A percentile compares a stretch with the other conserved stretches of the same genome.
phyloP scores from a whole-genome alignment of 2,113 vertebrate species.

The Myotis yumanensis region DNA sequence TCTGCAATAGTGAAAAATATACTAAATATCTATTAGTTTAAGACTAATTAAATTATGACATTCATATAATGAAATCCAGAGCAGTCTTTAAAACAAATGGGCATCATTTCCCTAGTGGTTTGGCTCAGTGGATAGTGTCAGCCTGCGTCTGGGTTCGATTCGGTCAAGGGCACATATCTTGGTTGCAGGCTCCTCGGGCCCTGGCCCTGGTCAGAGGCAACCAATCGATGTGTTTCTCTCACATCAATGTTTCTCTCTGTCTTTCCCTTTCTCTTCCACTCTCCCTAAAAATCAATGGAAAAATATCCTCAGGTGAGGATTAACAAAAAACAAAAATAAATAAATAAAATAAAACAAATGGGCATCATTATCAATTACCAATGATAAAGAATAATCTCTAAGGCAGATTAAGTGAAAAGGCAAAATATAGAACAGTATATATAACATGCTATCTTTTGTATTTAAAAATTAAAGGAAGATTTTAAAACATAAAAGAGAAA shows the following conservation, averaged over 20 bases:
- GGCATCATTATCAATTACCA: background rate
- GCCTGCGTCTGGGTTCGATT: no score
- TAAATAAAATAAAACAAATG: no score
- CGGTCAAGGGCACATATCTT: no score
- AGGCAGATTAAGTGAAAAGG: background rate
- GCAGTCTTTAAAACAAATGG: background rate
- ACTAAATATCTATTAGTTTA: background rate
- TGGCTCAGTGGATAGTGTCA: no score
- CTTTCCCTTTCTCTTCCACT: no score
- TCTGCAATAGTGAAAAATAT: background rate
- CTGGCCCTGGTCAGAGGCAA: no score
- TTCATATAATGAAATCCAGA: background rate
- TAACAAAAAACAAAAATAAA: no score
- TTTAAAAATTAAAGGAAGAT: background rate
- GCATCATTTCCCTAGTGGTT: background rate
- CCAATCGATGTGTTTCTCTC: no score
- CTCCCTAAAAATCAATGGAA: no score
- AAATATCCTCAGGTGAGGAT: no score
- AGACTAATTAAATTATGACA: background rate
- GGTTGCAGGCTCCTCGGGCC: no score
- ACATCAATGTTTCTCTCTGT: no score
- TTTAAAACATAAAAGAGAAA: constrained; percentile 24
- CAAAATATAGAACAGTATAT: background rate
- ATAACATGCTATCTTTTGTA: background rate
- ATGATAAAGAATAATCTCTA: background rate